Evolutionary conservation across 2,797 vertebrate species (phyloP), one percentile per base, ranked within the genome.

Genomic region (Lagocephalus sceleratus): DNA sequence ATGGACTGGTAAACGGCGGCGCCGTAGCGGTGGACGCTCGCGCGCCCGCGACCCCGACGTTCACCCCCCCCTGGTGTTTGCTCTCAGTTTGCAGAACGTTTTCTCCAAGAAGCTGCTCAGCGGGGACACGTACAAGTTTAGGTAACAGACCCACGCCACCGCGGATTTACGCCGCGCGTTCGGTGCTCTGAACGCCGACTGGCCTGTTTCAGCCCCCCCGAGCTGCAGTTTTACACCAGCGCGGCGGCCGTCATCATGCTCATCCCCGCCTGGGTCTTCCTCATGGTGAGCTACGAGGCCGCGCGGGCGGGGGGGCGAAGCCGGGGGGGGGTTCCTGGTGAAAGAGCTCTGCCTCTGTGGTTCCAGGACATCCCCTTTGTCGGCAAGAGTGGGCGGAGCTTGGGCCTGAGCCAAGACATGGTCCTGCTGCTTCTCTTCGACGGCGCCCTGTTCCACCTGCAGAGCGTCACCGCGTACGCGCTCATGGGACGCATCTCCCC

Each of bases 91-190:
- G 84, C 97, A 99, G 85, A 99, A 99, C 0, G 97, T 99, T 2
- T 97, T 99, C 74, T 99, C 97, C 14, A 99, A 99, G 76, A 98
- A 98, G 39, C 90, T 99, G 0, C 92, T 99, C 14, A 97, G 97
- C 38, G 97, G 97, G 40, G 96, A 99, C 67, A 97, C 94, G 2
- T 98, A 98, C 84, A 93, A 87, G 76, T 96, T 98, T 87, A 97
- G 96, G 96, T 98, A 75, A 58, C n/a, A n/a, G n/a, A 48, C 48
- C n/a, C 5, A 38, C 23, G 1, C 15, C 6, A 19, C 40, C 40
- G 40, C 29, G 42, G n/a, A n/a, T 42, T 10, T 0, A 8, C 14
- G 1, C 43, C 17, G 26, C 19, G 40, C 19, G 10, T 1, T 32
- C 39, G 1, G 11, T 19, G 3, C 19, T 22, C 2, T 47, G 55